These are phyloP conservation scores for Eurois occulta DNA, from an alignment of 2,888 invertebrate species.

Conservation along the genomic window DNA sequence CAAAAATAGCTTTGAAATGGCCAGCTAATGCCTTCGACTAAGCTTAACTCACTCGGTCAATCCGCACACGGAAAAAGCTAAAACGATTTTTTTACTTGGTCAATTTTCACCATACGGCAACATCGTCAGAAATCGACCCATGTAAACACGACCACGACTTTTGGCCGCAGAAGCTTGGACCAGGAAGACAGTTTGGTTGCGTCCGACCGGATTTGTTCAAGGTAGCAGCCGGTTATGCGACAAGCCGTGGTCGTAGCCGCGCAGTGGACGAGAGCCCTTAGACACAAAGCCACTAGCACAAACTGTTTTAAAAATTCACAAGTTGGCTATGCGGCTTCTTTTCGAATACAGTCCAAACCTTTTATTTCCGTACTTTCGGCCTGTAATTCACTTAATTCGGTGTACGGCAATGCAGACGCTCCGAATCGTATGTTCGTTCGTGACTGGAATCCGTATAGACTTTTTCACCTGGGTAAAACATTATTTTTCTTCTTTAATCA, in stretches of 20 bases:
- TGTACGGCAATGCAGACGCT: conserved; percentile 70
- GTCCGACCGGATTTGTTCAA: background rate
- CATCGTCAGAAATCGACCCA: background rate
- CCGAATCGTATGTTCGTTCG: conserved; percentile 64
- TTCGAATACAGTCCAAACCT: conserved; percentile 52
- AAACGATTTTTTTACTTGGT: background rate
- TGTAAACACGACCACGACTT: background rate
- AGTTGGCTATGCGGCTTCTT: conserved; percentile 56
- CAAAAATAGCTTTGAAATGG: background rate
- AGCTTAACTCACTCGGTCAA: background rate
- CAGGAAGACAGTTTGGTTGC: no score
- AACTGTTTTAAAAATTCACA: conserved; percentile 69
- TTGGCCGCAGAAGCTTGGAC: no score
- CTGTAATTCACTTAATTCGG: conserved; percentile 72
- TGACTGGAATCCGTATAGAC: conserved; percentile 63
- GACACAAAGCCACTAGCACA: background rate
- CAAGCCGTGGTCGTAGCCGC: background rate
- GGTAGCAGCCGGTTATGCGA: background rate
- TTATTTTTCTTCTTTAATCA: conserved; percentile 70
- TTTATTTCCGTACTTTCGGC: conserved; percentile 63
- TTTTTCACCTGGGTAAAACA: conserved; percentile 63
- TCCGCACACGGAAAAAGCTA: background rate
- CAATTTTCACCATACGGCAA: background rate
- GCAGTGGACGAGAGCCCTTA: background rate
- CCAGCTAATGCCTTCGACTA: background rate